Evolutionary conservation across 2,888 invertebrate species (phyloP), one percentile per base, ranked within the genome.

Genomic region (Melolontha melolontha): DNA sequence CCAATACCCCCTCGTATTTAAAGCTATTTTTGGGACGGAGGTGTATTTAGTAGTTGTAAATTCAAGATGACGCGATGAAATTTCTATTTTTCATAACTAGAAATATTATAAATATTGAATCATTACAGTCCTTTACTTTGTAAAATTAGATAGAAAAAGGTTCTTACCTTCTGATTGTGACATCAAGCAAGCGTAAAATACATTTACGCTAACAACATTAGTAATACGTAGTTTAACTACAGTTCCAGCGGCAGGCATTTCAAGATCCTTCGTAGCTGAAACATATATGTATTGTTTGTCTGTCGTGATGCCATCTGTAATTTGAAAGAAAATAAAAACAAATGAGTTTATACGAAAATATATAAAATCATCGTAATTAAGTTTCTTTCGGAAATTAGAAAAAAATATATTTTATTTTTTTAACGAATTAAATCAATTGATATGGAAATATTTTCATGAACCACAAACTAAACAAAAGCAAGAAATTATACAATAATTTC

Each of bases 301-400:
- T 10, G 68, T 68, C 1, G 68, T 68, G 11, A 42, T 41, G 12
- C 66, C 66, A 55, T 66, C 66, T 64, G 29, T 34, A 57, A 57
- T 14, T 11, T 4, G 12, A 41, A 12, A 16, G 2, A 29, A n/a
- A 22, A 50, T n/a, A n/a, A n/a, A n/a, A n/a, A n/a, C n/a, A n/a
- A n/a, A n/a, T n/a, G 11, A 40, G 27, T 64, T 14, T 12, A 52
- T 49, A 49, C 14, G 10, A 64, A 40, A 41, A 14, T 4, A 41
- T 10, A 22, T 10, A 59, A n/a, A 41, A 12, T 11, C 5, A n/a
- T 44, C 8, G 4, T 22, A 22, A 22, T 22, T 22, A 22, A 1
- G 22, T 4, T 22, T 22, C 1, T n/a, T n/a, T n/a, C n/a, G n/a
- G n/a, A n/a, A n/a, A n/a, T n/a, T n/a, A n/a, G n/a, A n/a, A n/a